phyloP scores from a whole-genome alignment of 2,888 invertebrate genomes.

The Platycheirus albimanus region DNA sequence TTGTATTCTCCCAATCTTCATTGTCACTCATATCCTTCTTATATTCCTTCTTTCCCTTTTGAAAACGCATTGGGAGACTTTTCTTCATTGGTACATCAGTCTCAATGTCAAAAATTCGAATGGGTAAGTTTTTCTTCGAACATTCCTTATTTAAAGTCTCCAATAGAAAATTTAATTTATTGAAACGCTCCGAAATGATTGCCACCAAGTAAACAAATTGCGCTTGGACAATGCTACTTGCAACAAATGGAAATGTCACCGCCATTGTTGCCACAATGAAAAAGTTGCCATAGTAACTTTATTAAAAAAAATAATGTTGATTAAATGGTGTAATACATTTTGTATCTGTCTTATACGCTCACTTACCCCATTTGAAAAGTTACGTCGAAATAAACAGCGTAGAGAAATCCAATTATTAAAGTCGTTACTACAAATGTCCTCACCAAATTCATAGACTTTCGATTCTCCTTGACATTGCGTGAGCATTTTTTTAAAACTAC shows the following conservation, averaged over 20 bases:
- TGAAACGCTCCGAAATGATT: conserved; percentile 80
- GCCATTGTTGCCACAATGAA: conserved; percentile 78
- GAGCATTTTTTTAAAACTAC: conserved; percentile 77
- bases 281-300: conserved; percentile 76
- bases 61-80: conserved; percentile 8
- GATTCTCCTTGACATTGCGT: conserved; percentile 53
- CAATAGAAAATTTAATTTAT: conserved; percentile 79
- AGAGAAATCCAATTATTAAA: conserved; percentile 75
- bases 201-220: conserved; percentile 81
- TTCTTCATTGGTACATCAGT: conserved; percentile 76
- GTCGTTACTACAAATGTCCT: conserved; percentile 76
- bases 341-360: not conserved
- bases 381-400: conserved; percentile 77
- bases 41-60: conserved; percentile 38
- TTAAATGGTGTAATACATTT: not conserved
- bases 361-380: conserved; percentile 76
- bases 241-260: conserved; percentile 79
- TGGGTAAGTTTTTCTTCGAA: conserved; percentile 77
- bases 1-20: conserved; percentile 68
- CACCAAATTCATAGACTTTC: conserved; percentile 76
- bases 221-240: conserved; percentile 79
- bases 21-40: conserved; percentile 68
- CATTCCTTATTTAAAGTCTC: conserved; percentile 80
- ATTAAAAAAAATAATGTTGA: conserved; percentile 31
- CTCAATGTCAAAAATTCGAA: conserved; percentile 80